Evolutionary conservation across 64 coral and sea anemone species (phyloP).

Genomic region (Actinia equina): DNA sequence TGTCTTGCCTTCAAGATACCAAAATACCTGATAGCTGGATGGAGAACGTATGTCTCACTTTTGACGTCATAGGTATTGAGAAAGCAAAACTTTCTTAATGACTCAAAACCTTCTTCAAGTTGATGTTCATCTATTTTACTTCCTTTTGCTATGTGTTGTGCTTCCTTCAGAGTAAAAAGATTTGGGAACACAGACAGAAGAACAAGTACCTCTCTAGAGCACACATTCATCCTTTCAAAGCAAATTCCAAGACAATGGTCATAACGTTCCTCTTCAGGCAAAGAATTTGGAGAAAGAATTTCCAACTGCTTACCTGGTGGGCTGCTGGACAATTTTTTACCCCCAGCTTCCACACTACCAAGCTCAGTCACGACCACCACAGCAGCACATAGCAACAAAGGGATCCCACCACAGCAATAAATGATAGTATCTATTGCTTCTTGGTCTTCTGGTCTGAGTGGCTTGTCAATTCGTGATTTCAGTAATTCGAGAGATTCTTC

Average conservation of each 20-base stretch:
- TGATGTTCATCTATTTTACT: too few relatives aligned
- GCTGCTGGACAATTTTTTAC: not conserved
- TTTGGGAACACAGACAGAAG: constrained; percentile 26
- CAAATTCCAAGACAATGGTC: not conserved
- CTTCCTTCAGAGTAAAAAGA: constrained; percentile 13
- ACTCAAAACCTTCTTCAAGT: not conserved
- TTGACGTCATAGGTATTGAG: not conserved
- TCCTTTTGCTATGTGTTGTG: constrained; percentile 2
- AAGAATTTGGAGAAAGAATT: not conserved
- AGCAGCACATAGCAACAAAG: constrained; percentile 12
- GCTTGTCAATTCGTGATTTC: not conserved
- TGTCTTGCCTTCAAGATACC: not conserved
- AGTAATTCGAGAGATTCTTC: constrained; percentile 20
- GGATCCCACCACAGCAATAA: constrained; percentile 17
- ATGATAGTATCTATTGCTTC: not conserved
- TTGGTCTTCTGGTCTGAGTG: not conserved
- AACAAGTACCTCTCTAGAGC: constrained; percentile 10
- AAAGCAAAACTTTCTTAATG: not conserved
- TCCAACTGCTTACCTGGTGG: not conserved
- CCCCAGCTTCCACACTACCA: not conserved
- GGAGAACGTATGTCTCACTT: not conserved
- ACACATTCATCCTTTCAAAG: not conserved
- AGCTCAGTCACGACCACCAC: not conserved
- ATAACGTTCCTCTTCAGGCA: not conserved
- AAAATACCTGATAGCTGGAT: constrained; percentile 7